Evolutionary conservation across 2,888 invertebrate species (phyloP).

Genomic region (Nezara viridula): DNA sequence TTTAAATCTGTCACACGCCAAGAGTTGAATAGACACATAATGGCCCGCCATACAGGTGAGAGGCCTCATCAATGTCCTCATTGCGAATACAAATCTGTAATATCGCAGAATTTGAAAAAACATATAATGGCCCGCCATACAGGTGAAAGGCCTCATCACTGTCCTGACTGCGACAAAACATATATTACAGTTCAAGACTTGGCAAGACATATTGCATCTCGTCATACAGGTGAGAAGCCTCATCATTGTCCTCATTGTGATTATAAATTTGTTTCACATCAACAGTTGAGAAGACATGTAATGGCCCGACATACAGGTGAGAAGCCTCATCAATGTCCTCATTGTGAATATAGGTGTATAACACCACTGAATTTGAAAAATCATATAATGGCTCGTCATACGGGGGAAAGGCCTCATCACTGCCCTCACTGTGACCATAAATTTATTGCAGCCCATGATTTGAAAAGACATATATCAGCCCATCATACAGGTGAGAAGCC

Average conservation of each 20-base stretch:
- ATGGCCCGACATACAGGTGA: background rate
- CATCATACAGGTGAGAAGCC: background rate
- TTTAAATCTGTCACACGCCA: too few species aligned
- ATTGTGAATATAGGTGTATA: too few species aligned
- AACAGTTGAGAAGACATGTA: background rate
- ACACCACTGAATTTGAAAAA: too few species aligned
- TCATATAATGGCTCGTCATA: background rate
- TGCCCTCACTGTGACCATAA: background rate
- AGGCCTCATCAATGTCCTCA: too few species aligned
- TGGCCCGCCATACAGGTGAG: too few species aligned
- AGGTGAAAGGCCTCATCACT: background rate
- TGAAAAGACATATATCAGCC: background rate
- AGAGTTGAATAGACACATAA: too few species aligned
- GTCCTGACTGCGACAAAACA: background rate
- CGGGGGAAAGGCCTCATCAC: background rate
- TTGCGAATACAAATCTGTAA: too few species aligned
- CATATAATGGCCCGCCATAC: too few species aligned
- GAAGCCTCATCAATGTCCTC: background rate
- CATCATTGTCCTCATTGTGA: background rate
- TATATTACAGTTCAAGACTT: background rate
- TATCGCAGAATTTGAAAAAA: too few species aligned
- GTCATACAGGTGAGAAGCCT: background rate
- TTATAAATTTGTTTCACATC: background rate
- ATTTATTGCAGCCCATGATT: background rate
- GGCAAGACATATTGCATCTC: background rate